These are phyloP conservation scores for Zaprionus gabonicus DNA, from an alignment of 1,140 invertebrate genomes.

Conservation along the genomic window DNA sequence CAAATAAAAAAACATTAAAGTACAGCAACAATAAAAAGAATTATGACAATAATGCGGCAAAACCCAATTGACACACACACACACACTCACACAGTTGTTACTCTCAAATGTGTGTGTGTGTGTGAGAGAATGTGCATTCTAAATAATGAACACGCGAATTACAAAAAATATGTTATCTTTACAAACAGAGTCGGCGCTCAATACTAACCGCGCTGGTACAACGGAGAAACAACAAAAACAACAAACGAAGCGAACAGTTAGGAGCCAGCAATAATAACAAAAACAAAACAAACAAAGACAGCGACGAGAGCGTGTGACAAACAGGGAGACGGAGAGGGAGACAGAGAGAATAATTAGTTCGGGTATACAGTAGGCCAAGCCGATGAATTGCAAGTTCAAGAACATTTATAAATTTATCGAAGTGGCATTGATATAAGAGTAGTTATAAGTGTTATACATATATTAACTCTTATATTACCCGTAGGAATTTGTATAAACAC, in stretches of 20 bases:
- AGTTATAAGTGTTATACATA: too few relatives aligned
- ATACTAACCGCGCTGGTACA: constrained; percentile 20
- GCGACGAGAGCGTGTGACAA: constrained; percentile 19
- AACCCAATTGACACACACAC: constrained; percentile 23
- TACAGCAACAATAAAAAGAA: constrained; percentile 41
- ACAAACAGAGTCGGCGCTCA: constrained; percentile 41
- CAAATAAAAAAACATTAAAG: constrained; percentile 50
- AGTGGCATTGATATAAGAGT: too few relatives aligned
- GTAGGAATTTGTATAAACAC: too few relatives aligned
- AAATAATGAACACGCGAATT: constrained; percentile 62
- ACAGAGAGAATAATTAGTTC: constrained; percentile 8
- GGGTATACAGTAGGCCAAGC: constrained; percentile 28
- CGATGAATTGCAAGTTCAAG: neutral
- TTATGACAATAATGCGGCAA: constrained; percentile 76
- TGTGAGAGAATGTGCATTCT: constrained; percentile 53
- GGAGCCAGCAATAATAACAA: constrained; percentile 15
- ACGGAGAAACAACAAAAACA: constrained; percentile 31
- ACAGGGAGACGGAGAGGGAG: constrained; percentile 42
- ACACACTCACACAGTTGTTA: constrained; percentile 14
- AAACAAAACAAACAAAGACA: constrained; percentile 6
- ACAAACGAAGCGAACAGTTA: constrained; percentile 6
- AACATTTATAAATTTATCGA: neutral
- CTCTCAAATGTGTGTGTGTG: neutral
- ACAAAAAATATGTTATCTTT: constrained; percentile 66
- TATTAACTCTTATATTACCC: too few relatives aligned